Base-by-base conservation (phyloP, 1,140 invertebrate species). In the Plectrocnemia conspersa region DNA sequence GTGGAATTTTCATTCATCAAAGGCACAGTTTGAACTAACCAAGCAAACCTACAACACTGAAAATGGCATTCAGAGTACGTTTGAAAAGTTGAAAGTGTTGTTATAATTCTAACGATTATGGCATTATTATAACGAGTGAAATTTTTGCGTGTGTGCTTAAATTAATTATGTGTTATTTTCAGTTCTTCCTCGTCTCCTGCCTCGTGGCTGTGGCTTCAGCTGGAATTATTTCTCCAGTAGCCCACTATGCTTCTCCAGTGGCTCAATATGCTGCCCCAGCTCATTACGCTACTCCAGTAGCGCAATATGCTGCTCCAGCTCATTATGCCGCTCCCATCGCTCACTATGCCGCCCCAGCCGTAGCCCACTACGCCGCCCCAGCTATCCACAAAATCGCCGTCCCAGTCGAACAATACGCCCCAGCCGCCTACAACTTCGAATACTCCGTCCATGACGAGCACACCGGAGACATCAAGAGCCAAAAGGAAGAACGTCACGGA, bases 381-480 rank as follows among this genome's bases (percentile, higher is more conserved):
- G n/a, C n/a, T n/a, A n/a, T n/a, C n/a, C n/a, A n/a, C n/a, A 40
- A 9, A 5, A 40, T n/a, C 15, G 36, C 11, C 24, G 54, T 49
- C 13, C 57, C 46, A 32, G 38, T 47, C 22, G 46, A 33, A 33
- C 65, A 69, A 11, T 61, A 66, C 7, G 54, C 66, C 3, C 69
- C 73, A 54, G 69, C 71, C 32, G 66, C 77, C 46, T 77, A 79
- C 66, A 73, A 71, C 42, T 76, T 76, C 61, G 71, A 73, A 25
- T 80, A 80, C 59, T 70, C 74, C 21, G 77, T 80, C 4, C 73
- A 74, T 55, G 79, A 80, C 56, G 69, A 74, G 32, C 65, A 69
- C 38, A 82, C 75, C 49, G 77, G 81, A 3, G 82, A 84, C 56
- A 76, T 77, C 32, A 83, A 83, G 64, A 73, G 75, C 41, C 80